Evolutionary conservation across 2,888 invertebrate species (phyloP).

Genomic region (Sminthurinus aureus): DNA sequence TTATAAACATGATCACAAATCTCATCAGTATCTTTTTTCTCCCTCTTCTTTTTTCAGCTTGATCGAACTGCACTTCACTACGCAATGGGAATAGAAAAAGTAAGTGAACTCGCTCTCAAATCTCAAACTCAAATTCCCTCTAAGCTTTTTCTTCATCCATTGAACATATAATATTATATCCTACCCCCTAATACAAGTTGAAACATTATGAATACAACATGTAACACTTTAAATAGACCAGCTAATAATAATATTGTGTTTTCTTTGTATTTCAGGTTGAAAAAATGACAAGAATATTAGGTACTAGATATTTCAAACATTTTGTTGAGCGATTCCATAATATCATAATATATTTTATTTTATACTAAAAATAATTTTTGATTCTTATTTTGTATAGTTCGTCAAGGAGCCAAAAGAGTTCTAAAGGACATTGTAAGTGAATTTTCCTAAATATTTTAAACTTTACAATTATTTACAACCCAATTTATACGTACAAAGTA

Average conservation of each 20-base stretch:
- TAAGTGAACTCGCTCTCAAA: neutral
- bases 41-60: slow-evolving; percentile 69
- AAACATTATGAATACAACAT: too few relatives aligned
- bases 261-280: slow-evolving; percentile 68
- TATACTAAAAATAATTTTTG: too few relatives aligned
- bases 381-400: slow-evolving; percentile 63
- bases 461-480: too few relatives aligned
- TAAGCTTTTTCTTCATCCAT: too few relatives aligned
- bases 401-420: slow-evolving; percentile 82
- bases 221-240: too few relatives aligned
- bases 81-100: slow-evolving; percentile 84
- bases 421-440: slow-evolving; percentile 76
- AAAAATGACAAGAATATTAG: slow-evolving; percentile 78
- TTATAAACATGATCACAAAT: neutral
- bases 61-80: slow-evolving; percentile 89
- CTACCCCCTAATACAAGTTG: too few relatives aligned
- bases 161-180: too few relatives aligned
- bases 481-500: neutral
- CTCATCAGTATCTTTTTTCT: slow-evolving; percentile 3
- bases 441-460: too few relatives aligned
- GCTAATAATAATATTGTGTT: too few relatives aligned
- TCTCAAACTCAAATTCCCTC: too few relatives aligned
- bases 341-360: too few relatives aligned
- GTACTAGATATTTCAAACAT: slow-evolving; percentile 9
- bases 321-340: too few relatives aligned